Percentiles rank a stretch among this genome's conserved stretches.
Conservation (phyloP, 2,888 invertebrate species). For the Chouioia cunea region DNA sequence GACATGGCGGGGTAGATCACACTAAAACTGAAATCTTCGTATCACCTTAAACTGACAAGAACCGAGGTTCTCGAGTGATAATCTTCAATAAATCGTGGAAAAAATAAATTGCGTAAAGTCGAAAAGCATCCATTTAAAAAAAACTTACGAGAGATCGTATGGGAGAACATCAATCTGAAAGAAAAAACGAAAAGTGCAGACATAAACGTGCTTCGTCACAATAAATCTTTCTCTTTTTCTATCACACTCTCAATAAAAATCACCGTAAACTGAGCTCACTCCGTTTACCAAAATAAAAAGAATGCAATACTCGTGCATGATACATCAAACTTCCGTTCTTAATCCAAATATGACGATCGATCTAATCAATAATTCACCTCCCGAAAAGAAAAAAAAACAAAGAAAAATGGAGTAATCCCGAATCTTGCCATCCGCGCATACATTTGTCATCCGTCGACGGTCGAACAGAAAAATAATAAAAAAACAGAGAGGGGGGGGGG, state of each 20-base stretch:
- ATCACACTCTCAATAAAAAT: constrained; percentile 25
- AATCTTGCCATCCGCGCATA: constrained; percentile 35
- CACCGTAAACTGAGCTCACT: constrained; percentile 3
- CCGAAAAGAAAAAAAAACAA: no score
- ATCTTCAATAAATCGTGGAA: no score
- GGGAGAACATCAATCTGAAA: no score
- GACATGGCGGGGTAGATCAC: no score
- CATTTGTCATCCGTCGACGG: constrained; percentile 33
- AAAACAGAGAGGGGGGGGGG: not conserved
- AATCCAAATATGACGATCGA: constrained; percentile 37
- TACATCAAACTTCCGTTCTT: constrained; percentile 37
- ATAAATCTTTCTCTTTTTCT: constrained; percentile 20
- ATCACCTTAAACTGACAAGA: no score
- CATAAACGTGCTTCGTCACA: not conserved
- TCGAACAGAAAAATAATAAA: constrained; percentile 6
- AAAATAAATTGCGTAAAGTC: no score
- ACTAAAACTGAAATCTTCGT: no score
- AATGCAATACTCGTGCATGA: not conserved
- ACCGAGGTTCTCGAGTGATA: no score
- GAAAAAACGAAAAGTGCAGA: no score
- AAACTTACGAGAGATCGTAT: no score
- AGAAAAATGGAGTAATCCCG: constrained; percentile 38
- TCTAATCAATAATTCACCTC: constrained; percentile 43
- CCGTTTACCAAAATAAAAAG: constrained; percentile 6
- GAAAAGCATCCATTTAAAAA: no score